Conservation (phyloP, 2,113 vertebrate genomes). For the Mirza zaza region DNA sequence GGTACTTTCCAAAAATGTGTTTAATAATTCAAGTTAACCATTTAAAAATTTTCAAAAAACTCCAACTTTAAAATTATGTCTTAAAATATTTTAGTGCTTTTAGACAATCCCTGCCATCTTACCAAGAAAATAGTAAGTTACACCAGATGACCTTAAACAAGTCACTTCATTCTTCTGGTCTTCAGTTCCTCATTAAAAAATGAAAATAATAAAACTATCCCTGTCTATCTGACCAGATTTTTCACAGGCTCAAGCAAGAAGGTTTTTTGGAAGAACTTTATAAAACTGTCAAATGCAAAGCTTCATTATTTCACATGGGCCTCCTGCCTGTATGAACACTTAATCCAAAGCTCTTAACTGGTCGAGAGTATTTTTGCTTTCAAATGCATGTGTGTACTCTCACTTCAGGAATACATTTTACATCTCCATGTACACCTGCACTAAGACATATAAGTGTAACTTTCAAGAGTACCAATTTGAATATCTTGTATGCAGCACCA, state of each 20-base stretch:
- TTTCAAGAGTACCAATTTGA: neutral
- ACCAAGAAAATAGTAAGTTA: neutral
- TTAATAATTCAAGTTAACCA: neutral
- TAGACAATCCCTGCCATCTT: neutral
- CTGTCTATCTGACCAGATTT: neutral
- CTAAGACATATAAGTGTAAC: neutral
- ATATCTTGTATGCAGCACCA: neutral
- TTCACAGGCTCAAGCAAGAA: neutral
- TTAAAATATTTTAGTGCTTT: neutral
- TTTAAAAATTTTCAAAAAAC: conserved; percentile 21
- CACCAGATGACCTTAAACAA: neutral
- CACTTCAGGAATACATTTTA: neutral
- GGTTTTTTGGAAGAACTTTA: conserved; percentile 2
- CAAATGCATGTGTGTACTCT: neutral
- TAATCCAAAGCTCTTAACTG: neutral
- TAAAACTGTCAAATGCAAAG: neutral
- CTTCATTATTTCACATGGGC: neutral
- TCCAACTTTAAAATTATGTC: neutral
- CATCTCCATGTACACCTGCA: neutral
- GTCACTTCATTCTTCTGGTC: neutral
- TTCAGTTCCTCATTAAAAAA: neutral
- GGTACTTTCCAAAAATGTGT: conserved; percentile 51
- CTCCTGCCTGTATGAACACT: neutral
- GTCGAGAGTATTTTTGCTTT: neutral
- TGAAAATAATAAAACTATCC: neutral